Conservation (phyloP, 92 coral and sea anemone genomes). For the Desmophyllum pertusum region DNA sequence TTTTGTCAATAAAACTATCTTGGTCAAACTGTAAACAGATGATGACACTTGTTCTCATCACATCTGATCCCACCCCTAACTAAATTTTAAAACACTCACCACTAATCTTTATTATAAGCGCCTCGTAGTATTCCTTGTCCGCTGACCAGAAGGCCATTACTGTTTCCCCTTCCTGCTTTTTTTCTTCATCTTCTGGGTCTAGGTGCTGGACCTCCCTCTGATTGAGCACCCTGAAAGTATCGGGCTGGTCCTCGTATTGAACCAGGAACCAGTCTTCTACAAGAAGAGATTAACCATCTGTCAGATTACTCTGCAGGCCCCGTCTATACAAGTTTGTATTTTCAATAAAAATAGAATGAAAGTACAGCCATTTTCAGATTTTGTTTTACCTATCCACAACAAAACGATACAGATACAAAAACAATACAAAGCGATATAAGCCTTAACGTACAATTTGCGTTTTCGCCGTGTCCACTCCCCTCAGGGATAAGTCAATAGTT, state of each 20-base stretch:
- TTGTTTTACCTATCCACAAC: not conserved
- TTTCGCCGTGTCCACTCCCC: no score
- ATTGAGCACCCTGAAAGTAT: slow-evolving; percentile 41
- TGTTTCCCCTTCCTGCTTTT: not conserved
- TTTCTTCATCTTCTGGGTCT: slow-evolving; percentile 23
- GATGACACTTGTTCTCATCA: not conserved
- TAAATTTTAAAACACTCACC: not conserved
- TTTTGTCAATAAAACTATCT: no score
- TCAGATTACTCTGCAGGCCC: not conserved
- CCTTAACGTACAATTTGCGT: not conserved
- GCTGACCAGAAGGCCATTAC: not conserved
- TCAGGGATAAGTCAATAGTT: no score
- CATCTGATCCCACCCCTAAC: not conserved
- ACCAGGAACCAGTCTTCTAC: slow-evolving; percentile 48
- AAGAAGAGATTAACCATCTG: not conserved
- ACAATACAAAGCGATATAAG: not conserved
- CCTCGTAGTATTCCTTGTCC: not conserved
- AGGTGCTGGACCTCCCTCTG: slow-evolving; percentile 38
- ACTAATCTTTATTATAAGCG: not conserved
- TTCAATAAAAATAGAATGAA: not conserved
- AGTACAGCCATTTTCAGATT: not conserved
- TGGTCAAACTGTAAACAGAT: not conserved
- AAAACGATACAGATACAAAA: not conserved
- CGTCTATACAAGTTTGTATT: not conserved
- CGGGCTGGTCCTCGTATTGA: slow-evolving; percentile 44